Evolutionary conservation across 2,797 vertebrate genomes (phyloP), one percentile per base, ranked within the genome.

Genomic region (Gymnothorax reevesii): DNA sequence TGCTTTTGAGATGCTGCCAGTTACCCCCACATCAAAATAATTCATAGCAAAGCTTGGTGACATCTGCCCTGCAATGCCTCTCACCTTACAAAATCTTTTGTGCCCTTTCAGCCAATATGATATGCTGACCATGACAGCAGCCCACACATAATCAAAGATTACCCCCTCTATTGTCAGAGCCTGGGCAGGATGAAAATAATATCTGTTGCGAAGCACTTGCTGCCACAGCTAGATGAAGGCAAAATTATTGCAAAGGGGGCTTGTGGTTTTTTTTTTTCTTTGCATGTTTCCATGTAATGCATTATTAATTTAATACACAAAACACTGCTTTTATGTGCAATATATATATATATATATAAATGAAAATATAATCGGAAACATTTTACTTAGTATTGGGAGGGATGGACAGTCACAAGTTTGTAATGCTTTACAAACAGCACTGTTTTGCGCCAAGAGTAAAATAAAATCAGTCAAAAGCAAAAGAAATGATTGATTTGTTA

Each of bases 101-200:
- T 80, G 52, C 55, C 49, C 77, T 55, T 22, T 80, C 49, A 55
- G n/a, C 20, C 49, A 80, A 55, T 80, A 80, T 80, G 77, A 80
- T 80, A 55, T 80, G 55, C n/a, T 55, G 49, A n/a, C 77, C 17
- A 80, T 80, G 77, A 54, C 77, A 80, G 77, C 52, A 55, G 77
- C 77, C 77, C 52, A 20, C 75, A n/a, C 52, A 55, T 22, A 20
- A 80, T 80, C 55, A 80, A 80, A 55, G 49, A 49, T 55, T 20
- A 80, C 5, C 77, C n/a, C 20, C n/a, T 2, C 77, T 52, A 22
- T 4, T 55, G 77, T 55, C 52, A 17, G 13, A 52, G 42, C 75
- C 42, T 17, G 15, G n/a, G 22, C 20, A n/a, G 3, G 49, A 80
- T 6, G 17, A 27, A 80, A 80, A 55, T 80, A 22, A 79, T n/a